A percentile compares a stretch with the other conserved stretches of the same genome.
These are phyloP conservation scores for Diglossa cyanea DNA, from an alignment of 2,797 vertebrate genomes.

Conservation along the genomic window DNA sequence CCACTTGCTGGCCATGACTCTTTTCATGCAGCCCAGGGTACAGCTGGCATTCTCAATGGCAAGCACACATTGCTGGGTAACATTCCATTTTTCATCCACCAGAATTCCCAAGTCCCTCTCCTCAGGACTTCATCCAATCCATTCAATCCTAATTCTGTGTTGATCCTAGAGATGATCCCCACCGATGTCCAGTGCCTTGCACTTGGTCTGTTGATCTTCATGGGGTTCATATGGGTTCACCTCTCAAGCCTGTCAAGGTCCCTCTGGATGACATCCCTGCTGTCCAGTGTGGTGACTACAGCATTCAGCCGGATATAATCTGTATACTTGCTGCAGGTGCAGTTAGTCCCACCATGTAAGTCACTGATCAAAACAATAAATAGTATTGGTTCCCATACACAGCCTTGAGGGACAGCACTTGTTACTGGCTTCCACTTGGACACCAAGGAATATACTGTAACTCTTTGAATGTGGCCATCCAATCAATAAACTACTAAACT, in stretches of 20 bases:
- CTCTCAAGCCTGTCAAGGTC: background rate
- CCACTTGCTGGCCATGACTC: background rate
- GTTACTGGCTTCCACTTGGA: rapidly evolving
- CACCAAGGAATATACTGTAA: rapidly evolving
- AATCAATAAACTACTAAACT: background rate
- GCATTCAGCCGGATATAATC: background rate
- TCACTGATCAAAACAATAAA: background rate
- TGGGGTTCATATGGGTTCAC: background rate
- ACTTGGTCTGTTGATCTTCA: background rate
- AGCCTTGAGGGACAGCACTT: background rate
- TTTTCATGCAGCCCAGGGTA: background rate
- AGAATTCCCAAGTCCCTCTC: background rate
- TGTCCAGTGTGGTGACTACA: background rate
- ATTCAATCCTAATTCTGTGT: background rate
- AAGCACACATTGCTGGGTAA: background rate
- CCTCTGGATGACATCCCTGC: background rate
- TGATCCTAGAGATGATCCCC: background rate
- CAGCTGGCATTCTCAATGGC: rapidly evolving
- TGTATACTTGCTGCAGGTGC: background rate
- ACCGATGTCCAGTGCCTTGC: background rate
- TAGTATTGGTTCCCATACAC: background rate
- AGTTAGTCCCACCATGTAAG: background rate
- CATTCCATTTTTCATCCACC: background rate
- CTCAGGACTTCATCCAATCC: background rate
- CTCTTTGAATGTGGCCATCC: background rate